These are phyloP conservation scores for Eufriesea mexicana DNA, from an alignment of 1,140 invertebrate genomes.

Conservation along the genomic window DNA sequence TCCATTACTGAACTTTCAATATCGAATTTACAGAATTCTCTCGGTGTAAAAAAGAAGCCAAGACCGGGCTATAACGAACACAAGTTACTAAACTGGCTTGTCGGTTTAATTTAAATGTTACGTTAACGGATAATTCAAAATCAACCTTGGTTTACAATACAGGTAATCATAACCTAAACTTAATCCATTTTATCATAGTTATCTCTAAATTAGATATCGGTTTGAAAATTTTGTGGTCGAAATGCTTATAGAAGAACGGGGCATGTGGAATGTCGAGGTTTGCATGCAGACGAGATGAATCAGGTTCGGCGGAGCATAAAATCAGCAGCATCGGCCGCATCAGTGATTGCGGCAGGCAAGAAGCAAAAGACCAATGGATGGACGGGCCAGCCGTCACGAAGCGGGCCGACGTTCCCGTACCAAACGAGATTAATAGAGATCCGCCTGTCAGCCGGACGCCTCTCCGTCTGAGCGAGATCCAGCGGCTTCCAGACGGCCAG, in stretches of 20 bases:
- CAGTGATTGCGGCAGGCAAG: slow-evolving; percentile 37
- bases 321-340: slow-evolving; percentile 16
- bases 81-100: background rate
- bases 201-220: background rate
- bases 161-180: too few species aligned
- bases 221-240: background rate
- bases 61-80: background rate
- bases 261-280: slow-evolving; percentile 16
- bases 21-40: background rate
- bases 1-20: background rate
- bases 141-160: background rate
- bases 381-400: slow-evolving; percentile 53
- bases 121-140: background rate
- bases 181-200: too few species aligned
- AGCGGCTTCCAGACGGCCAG: slow-evolving; percentile 61
- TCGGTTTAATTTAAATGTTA: too few species aligned
- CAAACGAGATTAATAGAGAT: slow-evolving; percentile 70
- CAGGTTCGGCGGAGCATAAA: slow-evolving; percentile 13
- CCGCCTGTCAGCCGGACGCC: slow-evolving; percentile 66
- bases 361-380: slow-evolving; percentile 47
- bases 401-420: slow-evolving; percentile 54
- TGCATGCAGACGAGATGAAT: background rate
- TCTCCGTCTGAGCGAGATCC: slow-evolving; percentile 58
- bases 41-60: background rate
- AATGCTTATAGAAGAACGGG: too few species aligned